Evolutionary conservation across 2,797 vertebrate genomes (phyloP), one percentile per base, ranked within the genome.

Genomic region (Dallia pectoralis): DNA sequence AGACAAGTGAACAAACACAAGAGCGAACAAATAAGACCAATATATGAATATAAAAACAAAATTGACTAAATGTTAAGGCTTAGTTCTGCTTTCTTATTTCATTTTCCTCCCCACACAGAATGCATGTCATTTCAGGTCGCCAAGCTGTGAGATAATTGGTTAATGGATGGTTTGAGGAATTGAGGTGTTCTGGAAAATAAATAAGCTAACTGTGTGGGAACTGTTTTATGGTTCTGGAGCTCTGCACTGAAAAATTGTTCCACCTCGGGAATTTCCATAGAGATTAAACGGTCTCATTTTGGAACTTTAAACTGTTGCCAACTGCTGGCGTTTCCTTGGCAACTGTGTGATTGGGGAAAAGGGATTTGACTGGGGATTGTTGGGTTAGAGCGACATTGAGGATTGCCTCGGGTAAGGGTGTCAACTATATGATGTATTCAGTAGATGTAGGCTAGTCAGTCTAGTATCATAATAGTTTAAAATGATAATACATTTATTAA

Each of bases 391-490:
- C 84, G 67, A 83, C 90, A 87, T 78, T 82, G 85, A 87, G 78
- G 75, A 32, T 84, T 83, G 84, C 88, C 79, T 80, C 85, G 59
- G 81, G 85, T 85, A 84, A 79, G 80, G 62, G 19, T 84, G 86
- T 84, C 82, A 29, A 77, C 85, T 86, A 82, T 66, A 82, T 25
- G 88, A 88, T 84, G 86, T 84, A 88, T 87, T 82, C 74, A 51
- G 70, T 86, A 88, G 88, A 92, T 92, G 88, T 91, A 83, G 91
- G 89, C 89, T 88, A 89, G 79, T 89, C 85, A 85, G 5, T 36
- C 33, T 40, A 40, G 51, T 51, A 32, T 4, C 86, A 86, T 87
- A 87, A 87, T 81, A 9, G 78, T 85, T 86, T n/a, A 40, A 40
- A 40, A 40, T 40, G 9, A 40, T 40, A 40, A 9, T 5, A 5